These are phyloP conservation scores for honey bee (Apis mellifera) DNA, from an alignment of 1,140 invertebrate species.

Conservation along the genomic window Amel_HAv3.1 CM009934.2:7402001-7402500, in stretches of 20 bases:
- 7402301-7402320: neutral
- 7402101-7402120: neutral
- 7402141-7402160: neutral
- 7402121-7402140: neutral
- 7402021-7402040: neutral
- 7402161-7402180: neutral
- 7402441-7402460: neutral
- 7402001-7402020: neutral
- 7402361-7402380: rapidly evolving
- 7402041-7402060: neutral
- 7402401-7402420: no score
- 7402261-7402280: neutral
- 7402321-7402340: neutral
- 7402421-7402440: no score
- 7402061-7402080: neutral
- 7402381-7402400: neutral
- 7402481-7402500: neutral
- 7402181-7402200: neutral
- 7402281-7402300: neutral
- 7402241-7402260: neutral
- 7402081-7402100: neutral
- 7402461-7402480: neutral
- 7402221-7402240: neutral
- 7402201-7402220: neutral
- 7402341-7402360: neutral